Base-by-base conservation (phyloP, 1,140 invertebrate genomes). In the Pristionchus pacificus region DNA sequence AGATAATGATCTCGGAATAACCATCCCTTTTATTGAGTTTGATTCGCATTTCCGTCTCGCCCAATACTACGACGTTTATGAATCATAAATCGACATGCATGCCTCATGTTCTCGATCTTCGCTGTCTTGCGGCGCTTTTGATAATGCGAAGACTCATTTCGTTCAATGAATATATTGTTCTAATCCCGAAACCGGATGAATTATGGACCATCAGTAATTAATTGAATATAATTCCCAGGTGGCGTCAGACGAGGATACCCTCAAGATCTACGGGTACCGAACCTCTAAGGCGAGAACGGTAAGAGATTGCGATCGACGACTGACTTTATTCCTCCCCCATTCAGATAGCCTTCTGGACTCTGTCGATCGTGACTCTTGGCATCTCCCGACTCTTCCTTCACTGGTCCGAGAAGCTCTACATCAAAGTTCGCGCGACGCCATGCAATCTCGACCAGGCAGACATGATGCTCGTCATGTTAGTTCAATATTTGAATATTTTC, bases 391-490 rank as follows among this genome's bases (percentile, higher is more conserved):
- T 66, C 31, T 15, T 66, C 14, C 65, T 38, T 25, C 30, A 66
- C 27, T 66, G 65, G 65, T 66, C 55, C 38, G 49, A 49, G n/a
- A 24, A 49, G 14, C 55, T 32, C 13, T 66, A 27, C n/a, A 38
- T 66, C 32, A 66, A 66, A 49, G 13, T 31, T 55, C n/a, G 65
- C 15, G 27, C 31, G 2, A 24, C 13, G 2, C 33, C 65, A 13
- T 66, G 65, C 38, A 38, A 31, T 66, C 65, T 38, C 65, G 65
- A 66, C 14, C 31, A 66, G 49, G 65, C 65, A 2, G 65, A 66
- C 27, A 27, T 27, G 25, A 66, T 66, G 25, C 55, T 57, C 55
- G 65, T 66, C n/a, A 30, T 66, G 65, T 66, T 2, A 66, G 49
- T n/a, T n/a, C n/a, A n/a, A n/a, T n/a, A n/a, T n/a, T n/a, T n/a